phyloP scores from a whole-genome alignment of 1,140 invertebrate genomes.

The Calephelis nemesis region DNA sequence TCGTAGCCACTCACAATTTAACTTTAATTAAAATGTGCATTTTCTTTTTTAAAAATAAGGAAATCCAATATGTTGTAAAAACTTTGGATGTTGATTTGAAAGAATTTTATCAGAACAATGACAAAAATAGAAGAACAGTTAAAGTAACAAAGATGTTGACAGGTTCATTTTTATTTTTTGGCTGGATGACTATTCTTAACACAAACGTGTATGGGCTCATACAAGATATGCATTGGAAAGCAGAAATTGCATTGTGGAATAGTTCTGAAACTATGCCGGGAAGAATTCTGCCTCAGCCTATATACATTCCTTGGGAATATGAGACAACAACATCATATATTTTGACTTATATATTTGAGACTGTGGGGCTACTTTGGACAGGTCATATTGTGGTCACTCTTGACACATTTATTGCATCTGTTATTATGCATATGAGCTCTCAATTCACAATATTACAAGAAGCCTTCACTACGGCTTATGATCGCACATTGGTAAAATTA shows the following conservation, averaged over 20 bases:
- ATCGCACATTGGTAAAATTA: slow-evolving; percentile 49
- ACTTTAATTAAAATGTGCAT: slow-evolving; percentile 65
- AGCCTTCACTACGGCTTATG: slow-evolving; percentile 58
- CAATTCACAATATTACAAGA: slow-evolving; percentile 64
- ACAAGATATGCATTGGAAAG: slow-evolving; percentile 61
- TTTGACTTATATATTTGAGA: slow-evolving; percentile 59
- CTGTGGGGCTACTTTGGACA: slow-evolving; percentile 66
- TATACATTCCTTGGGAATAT: slow-evolving; percentile 70
- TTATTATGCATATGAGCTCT: slow-evolving; percentile 67
- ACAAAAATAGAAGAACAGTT: slow-evolving; percentile 46
- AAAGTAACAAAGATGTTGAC: slow-evolving; percentile 55
- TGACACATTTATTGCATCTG: slow-evolving; percentile 65
- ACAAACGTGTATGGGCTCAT: slow-evolving; percentile 60
- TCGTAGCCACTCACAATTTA: slow-evolving; percentile 67
- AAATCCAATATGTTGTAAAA: slow-evolving; percentile 62
- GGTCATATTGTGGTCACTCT: slow-evolving; percentile 71
- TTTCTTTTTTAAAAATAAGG: slow-evolving; percentile 63
- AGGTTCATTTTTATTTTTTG: slow-evolving; percentile 62
- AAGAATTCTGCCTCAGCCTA: slow-evolving; percentile 60
- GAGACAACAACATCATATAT: slow-evolving; percentile 52
- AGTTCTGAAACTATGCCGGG: slow-evolving; percentile 37
- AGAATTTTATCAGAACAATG: slow-evolving; percentile 58
- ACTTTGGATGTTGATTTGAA: slow-evolving; percentile 60
- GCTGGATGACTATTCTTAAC: slow-evolving; percentile 67
- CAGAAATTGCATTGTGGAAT: slow-evolving; percentile 46